Evolutionary conservation across 2,113 vertebrate genomes (phyloP), one percentile per base, ranked within the genome.

Genomic region (Ailurus styani): DNA sequence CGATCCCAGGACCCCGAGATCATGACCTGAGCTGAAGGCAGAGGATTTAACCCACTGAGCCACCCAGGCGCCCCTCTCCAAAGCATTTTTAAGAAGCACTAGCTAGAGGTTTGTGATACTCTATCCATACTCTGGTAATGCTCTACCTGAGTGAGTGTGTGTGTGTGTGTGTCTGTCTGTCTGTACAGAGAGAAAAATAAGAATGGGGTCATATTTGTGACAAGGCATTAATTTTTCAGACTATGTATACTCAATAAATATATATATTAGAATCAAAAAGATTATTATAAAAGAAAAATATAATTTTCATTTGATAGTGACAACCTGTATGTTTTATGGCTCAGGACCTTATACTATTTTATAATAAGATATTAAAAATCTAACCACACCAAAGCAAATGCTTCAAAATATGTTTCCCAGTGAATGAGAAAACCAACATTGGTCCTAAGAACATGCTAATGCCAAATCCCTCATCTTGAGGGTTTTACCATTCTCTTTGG

Each of bases 391-490:
- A 91, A 81, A 85, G 29, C 31, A 87, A 93, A 60, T 91, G 27
- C 6, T 79, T 85, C 37, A 82, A 92, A 97, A 83, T n/a, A 66
- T 40, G 79, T 90, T 95, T 94, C 85, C 47, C 37, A 91, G 5
- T 55, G 29, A 29, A 50, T 10, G 40, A 79, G 54, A 66, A 90
- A 92, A 25, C 6, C 50, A 55, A 75, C 17, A 45, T 84, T 45
- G 23, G 23, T 57, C 12, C 37, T 89, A 57, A 94, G 50, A 78
- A 82, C 0, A 6, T 60, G 34, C 34, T 94, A 60, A 42, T 15
- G 2, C 20, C 55, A 50, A 90, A 15, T 77, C 40, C 62, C 27
- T 95, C 31, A 1, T 89, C 55, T 57, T 91, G 25, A 91, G 50
- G 7, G 95, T 82, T 97, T 95, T 90, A 91, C 66, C 27, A 55